Conservation (phyloP, 1,140 invertebrate genomes). For the Mesaphorura yosii region DNA sequence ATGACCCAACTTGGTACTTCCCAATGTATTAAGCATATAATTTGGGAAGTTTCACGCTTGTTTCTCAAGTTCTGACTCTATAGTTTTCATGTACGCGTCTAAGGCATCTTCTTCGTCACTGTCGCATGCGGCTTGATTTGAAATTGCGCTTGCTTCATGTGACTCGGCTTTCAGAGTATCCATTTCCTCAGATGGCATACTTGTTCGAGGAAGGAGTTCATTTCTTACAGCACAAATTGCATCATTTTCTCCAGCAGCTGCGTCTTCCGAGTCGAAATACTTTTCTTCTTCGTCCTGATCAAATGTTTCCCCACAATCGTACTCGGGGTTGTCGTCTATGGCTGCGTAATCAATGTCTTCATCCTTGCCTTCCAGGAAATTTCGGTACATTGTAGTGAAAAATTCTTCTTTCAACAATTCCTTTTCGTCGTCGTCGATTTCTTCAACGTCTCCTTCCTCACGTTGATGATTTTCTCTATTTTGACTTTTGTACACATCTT, state of each 20-base stretch:
- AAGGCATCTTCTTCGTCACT: conserved; percentile 51
- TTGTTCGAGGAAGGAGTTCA: neutral
- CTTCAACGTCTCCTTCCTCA: conserved; percentile 25
- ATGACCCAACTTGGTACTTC: no score
- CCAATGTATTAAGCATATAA: no score
- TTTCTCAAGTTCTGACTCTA: conserved; percentile 32
- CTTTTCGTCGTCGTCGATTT: conserved; percentile 35
- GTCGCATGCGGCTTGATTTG: neutral
- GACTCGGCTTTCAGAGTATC: neutral
- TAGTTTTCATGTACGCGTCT: conserved; percentile 57
- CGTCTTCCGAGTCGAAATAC: conserved; percentile 72
- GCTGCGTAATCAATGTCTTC: conserved; percentile 66
- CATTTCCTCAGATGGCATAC: neutral
- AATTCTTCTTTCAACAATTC: conserved; percentile 68
- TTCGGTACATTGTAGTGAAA: conserved; percentile 71
- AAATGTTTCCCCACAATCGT: conserved; percentile 59
- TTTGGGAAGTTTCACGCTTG: no score
- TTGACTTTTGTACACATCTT: conserved; percentile 26
- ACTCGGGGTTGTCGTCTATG: conserved; percentile 63
- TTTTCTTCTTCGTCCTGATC: conserved; percentile 70
- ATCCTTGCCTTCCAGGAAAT: conserved; percentile 74
- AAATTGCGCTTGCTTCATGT: neutral
- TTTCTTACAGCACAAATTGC: neutral
- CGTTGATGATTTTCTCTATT: conserved; percentile 19
- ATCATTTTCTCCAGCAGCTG: conserved; percentile 33